Conservation (phyloP, 2,888 invertebrate species). For the Diarsia rubi region DNA sequence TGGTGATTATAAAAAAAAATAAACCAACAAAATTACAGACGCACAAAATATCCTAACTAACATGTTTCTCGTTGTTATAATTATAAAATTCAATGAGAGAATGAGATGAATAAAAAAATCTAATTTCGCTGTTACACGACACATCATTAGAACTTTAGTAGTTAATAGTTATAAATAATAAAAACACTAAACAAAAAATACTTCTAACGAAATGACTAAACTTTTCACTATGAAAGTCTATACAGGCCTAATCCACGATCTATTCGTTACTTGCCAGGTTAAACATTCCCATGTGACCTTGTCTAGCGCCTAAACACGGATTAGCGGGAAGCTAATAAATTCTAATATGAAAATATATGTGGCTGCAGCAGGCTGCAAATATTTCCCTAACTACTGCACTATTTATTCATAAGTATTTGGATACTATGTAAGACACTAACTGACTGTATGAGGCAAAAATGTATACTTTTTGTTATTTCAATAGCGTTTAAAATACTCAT, state of each 20-base stretch:
- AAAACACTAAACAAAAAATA: constrained; percentile 53
- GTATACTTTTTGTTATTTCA: constrained; percentile 17
- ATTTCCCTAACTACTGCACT: constrained; percentile 32
- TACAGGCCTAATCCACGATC: constrained; percentile 17
- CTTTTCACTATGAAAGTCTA: constrained; percentile 50
- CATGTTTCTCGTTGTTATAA: constrained; percentile 8
- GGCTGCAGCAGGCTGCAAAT: constrained; percentile 31
- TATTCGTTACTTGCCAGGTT: constrained; percentile 8
- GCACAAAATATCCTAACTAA: constrained; percentile 11
- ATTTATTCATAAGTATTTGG: constrained; percentile 50
- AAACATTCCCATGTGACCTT: constrained; percentile 16
- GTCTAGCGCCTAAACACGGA: constrained; percentile 42
- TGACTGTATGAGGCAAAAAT: constrained; percentile 27
- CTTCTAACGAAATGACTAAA: constrained; percentile 66
- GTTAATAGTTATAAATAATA: constrained; percentile 47
- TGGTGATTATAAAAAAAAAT: constrained; percentile 4
- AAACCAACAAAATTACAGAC: constrained; percentile 1
- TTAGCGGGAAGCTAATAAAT: constrained; percentile 52
- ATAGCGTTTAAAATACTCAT: constrained; percentile 33
- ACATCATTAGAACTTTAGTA: constrained; percentile 31
- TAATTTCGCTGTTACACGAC: constrained; percentile 40
- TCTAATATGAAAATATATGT: constrained; percentile 51
- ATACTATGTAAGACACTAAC: constrained; percentile 52
- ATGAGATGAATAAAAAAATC: constrained; percentile 19
- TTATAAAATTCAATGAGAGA: constrained; percentile 27